A percentile compares a stretch with the other conserved stretches of the same genome.
phyloP scores from a whole-genome alignment of 1,140 invertebrate genomes.

The Ganaspis sp. region DNA sequence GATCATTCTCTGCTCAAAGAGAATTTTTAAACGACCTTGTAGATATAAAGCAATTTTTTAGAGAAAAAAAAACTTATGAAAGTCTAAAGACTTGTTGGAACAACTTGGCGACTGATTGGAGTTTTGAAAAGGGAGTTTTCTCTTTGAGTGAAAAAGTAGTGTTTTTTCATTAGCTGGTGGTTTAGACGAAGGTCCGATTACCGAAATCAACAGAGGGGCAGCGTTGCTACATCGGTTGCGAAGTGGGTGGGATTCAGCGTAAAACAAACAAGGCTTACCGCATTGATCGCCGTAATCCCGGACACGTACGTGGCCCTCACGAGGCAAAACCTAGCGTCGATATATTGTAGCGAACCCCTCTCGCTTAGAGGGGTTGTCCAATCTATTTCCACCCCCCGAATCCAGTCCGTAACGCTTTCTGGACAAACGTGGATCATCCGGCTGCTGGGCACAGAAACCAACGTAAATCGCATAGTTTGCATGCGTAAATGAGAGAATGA shows the following conservation, averaged over 20 bases:
- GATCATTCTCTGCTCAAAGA: too few species aligned
- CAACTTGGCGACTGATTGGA: too few species aligned
- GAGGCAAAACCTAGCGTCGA: background rate
- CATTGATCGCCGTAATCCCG: slow-evolving; percentile 69
- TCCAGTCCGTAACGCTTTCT: slow-evolving; percentile 27
- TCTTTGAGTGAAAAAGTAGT: background rate
- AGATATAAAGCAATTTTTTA: too few species aligned
- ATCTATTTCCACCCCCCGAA: slow-evolving; percentile 51
- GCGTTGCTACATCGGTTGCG: background rate
- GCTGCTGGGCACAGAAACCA: background rate
- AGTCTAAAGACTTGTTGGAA: too few species aligned
- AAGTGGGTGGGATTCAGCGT: slow-evolving; percentile 33
- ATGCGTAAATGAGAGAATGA: slow-evolving; percentile 8
- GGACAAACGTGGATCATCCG: slow-evolving; percentile 39
- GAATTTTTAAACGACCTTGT: too few species aligned
- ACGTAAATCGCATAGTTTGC: background rate
- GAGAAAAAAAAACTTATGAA: too few species aligned
- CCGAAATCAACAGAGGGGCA: slow-evolving; percentile 7
- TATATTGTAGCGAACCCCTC: background rate
- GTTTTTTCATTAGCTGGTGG: background rate
- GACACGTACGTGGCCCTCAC: slow-evolving; percentile 61
- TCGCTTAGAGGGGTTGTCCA: background rate
- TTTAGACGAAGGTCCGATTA: background rate
- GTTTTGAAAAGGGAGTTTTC: too few species aligned
- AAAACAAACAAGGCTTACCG: slow-evolving; percentile 70